Percentiles rank a stretch among this genome's conserved stretches.
These are phyloP conservation scores for Tetragnatha versicolor DNA, from an alignment of 1,140 invertebrate genomes.

Conservation along the genomic window DNA sequence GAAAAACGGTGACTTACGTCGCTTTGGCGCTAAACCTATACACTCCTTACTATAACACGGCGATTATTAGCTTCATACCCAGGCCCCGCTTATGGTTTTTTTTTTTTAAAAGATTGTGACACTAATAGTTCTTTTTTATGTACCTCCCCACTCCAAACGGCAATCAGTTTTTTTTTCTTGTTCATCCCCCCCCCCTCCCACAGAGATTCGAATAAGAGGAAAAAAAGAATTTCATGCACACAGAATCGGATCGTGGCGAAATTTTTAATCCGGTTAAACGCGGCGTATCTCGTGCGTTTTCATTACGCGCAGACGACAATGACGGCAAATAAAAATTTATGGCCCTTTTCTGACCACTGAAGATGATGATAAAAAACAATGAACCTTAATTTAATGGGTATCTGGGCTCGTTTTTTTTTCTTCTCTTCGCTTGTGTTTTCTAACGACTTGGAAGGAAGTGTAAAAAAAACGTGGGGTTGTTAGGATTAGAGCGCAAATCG, in stretches of 20 bases:
- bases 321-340: constrained; percentile 56
- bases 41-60: too few relatives aligned
- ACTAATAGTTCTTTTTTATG: constrained; percentile 51
- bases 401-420: constrained; percentile 37
- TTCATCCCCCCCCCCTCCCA: neutral
- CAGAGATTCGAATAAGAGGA: neutral
- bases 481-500: too few relatives aligned
- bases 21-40: too few relatives aligned
- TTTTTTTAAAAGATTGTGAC: constrained; percentile 32
- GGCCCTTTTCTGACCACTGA: constrained; percentile 51
- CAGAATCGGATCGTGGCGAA: constrained; percentile 41
- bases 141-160: constrained; percentile 12
- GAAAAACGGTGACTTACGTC: too few relatives aligned
- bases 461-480: constrained; percentile 5
- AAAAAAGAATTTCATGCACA: neutral
- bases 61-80: neutral
- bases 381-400: constrained; percentile 46
- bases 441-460: constrained; percentile 20
- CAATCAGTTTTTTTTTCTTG: constrained; percentile 29
- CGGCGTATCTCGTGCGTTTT: constrained; percentile 51
- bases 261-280: constrained; percentile 51
- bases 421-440: constrained; percentile 21
- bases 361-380: constrained; percentile 56
- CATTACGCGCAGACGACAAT: constrained; percentile 49
- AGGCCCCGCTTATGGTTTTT: constrained; percentile 21